Conservation (phyloP, 2,888 invertebrate genomes). For the Trachelus tabidus region DNA sequence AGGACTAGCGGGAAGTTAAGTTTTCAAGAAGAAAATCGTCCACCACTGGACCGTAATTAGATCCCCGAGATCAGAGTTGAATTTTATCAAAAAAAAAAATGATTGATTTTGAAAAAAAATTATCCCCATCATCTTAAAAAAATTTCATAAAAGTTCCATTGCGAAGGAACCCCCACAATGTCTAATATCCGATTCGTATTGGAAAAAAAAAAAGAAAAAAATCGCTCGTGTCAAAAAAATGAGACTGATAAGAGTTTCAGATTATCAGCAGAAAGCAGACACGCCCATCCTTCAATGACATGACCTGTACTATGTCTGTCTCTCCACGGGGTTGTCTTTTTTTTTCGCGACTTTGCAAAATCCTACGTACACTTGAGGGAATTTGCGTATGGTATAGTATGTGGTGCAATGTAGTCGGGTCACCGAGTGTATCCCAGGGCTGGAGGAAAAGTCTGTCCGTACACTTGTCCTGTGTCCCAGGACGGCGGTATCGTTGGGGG, state of each 20-base stretch:
- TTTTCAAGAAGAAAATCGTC: too few relatives aligned
- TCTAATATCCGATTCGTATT: not conserved
- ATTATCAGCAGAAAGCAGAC: not conserved
- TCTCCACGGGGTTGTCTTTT: not conserved
- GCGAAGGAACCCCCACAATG: not conserved
- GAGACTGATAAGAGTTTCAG: not conserved
- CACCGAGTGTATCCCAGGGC: not conserved
- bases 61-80: not conserved
- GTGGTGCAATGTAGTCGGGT: not conserved
- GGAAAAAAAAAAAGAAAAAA: too few relatives aligned
- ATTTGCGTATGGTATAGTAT: too few relatives aligned
- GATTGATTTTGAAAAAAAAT: not conserved
- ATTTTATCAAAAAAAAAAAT: not conserved
- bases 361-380: not conserved
- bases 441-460: not conserved
- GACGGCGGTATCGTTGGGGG: not conserved
- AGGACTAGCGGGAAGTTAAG: slow-evolving; percentile 5
- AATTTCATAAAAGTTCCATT: not conserved
- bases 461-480: not conserved
- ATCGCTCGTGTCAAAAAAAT: not conserved
- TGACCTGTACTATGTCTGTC: not conserved
- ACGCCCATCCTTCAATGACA: not conserved
- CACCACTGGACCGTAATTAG: not conserved
- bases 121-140: not conserved
- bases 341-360: not conserved